Percentiles rank a stretch among this genome's conserved stretches.
Conservation (phyloP, 2,888 invertebrate genomes). For the Tricholauxania praeusta region DNA sequence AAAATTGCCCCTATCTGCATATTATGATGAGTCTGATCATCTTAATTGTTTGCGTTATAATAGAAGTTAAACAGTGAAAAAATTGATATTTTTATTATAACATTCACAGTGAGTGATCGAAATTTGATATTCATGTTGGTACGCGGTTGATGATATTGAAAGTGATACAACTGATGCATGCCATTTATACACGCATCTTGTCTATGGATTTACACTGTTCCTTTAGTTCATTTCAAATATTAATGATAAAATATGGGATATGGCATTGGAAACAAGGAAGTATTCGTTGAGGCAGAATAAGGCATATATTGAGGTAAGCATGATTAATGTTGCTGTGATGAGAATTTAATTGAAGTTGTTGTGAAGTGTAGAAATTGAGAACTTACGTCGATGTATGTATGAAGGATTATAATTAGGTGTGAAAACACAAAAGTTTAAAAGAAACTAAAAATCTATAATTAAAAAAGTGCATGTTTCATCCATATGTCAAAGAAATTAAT, state of each 20-base stretch:
- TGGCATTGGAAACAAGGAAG: neutral
- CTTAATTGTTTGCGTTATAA: no score
- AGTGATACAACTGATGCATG: slow-evolving; percentile 30
- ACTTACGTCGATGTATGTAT: no score
- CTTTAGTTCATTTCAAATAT: no score
- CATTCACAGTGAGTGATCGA: slow-evolving; percentile 27
- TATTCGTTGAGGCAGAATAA: neutral
- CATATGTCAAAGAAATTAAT: no score
- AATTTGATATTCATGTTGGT: slow-evolving; percentile 17
- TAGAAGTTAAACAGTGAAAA: neutral
- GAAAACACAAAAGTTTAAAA: no score
- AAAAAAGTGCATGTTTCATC: no score
- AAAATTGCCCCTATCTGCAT: slow-evolving; percentile 30
- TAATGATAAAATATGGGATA: neutral
- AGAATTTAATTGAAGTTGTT: slow-evolving; percentile 14
- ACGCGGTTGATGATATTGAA: slow-evolving; percentile 7
- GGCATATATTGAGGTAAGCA: slow-evolving; percentile 1
- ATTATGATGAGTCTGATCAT: neutral
- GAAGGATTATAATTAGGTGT: no score
- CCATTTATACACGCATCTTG: slow-evolving; percentile 29
- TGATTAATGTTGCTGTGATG: slow-evolving; percentile 26
- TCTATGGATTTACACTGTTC: neutral
- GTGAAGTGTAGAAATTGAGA: neutral
- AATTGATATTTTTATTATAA: slow-evolving; percentile 30
- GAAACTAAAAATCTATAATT: no score